Evolutionary conservation across 2,113 vertebrate genomes (phyloP), one percentile per base, ranked within the genome.

Genomic region (Hippocampus guttulatus): DNA sequence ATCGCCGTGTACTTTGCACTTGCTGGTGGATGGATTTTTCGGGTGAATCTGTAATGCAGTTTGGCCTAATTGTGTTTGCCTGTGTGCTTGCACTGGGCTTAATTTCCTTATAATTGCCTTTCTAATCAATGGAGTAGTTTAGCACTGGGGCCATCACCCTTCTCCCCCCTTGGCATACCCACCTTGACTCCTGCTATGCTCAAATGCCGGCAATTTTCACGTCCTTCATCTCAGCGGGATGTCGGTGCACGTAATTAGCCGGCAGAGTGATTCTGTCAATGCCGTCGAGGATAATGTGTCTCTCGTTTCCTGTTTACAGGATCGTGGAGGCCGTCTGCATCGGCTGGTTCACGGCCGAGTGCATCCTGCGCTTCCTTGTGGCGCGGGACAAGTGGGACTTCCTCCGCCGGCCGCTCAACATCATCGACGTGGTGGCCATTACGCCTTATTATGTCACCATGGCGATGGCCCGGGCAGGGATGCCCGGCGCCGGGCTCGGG

Each of bases 311-410:
- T 84, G 84, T 85, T 81, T 76, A 79, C 83, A 74, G 97, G 95
- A 95, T 96, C 86, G 96, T 99, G 87, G 97, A 99, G 93, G 95
- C 97, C 3, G 94, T 99, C 87, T 99, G 97, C 88, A 99, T 99
- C 69, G 96, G 97, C 81, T 99, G 97, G 97, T 99, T 99, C 84
- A 99, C 97, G 41, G 96, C 95, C 9, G 97, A 99, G 90, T 98
- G 96, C 92, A 93, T 94, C 60, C 91, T 97, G 83, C 95, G 97
- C 82, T 99, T 99, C 91, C 93, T 99, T 81, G 91, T 99, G 83
- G 97, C 97, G 81, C 94, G 93, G 88, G 92, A 96, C 93, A 98
- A 98, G 92, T 98, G 95, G 85, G 95, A 96, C 77, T 99, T 99
- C 92, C 94, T 98, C 85, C 94, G 95, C 71, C 94, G 94, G 85